These are phyloP conservation scores for Drepanosiphum platanoidis DNA, from an alignment of 2,888 invertebrate species.

Conservation along the genomic window DNA sequence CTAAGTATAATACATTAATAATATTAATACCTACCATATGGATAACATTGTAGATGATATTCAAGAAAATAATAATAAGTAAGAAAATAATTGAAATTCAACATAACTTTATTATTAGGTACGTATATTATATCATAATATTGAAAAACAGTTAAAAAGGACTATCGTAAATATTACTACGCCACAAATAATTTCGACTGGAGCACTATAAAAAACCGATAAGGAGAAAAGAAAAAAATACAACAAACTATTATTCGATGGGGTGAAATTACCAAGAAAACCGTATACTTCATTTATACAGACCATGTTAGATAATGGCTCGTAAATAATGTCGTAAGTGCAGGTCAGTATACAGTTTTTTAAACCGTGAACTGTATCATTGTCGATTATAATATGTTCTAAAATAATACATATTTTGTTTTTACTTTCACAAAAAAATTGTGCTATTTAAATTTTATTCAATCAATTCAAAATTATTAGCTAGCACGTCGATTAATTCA, in stretches of 20 bases:
- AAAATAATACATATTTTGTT: not conserved
- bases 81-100: not conserved
- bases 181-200: slow-evolving; percentile 21
- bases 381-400: not conserved
- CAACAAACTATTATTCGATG: not conserved
- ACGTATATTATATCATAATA: not conserved
- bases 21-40: not conserved
- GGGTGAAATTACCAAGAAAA: not conserved
- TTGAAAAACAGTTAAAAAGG: not conserved
- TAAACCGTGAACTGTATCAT: not conserved
- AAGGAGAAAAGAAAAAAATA: slow-evolving; percentile 20
- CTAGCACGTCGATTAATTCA: not conserved
- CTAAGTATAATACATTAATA: not conserved
- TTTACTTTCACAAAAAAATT: not conserved
- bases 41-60: not conserved
- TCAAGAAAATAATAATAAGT: not conserved
- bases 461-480: not conserved
- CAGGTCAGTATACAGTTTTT: slow-evolving; percentile 22
- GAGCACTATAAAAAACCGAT: slow-evolving; percentile 12
- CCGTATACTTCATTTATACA: not conserved
- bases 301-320: slow-evolving; percentile 30
- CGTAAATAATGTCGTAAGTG: slow-evolving; percentile 26
- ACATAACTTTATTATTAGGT: not conserved
- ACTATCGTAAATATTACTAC: slow-evolving; percentile 23
- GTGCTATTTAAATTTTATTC: not conserved